Conservation (phyloP, 2,113 vertebrate species). For the Symphodus melops region DNA sequence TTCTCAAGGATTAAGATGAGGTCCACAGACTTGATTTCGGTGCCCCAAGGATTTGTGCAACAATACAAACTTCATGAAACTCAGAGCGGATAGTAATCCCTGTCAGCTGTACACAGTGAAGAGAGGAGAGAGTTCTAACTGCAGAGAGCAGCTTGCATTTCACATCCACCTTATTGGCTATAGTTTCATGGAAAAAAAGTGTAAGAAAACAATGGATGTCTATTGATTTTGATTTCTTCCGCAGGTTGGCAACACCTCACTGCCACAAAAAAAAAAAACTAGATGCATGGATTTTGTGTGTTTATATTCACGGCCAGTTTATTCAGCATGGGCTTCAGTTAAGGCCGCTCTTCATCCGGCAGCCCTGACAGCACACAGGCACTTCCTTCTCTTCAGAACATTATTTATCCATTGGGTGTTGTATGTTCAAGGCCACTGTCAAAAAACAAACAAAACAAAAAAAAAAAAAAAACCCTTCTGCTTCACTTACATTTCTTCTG, state of each 20-base stretch:
- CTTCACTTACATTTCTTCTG: neutral
- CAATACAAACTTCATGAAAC: conserved; percentile 60
- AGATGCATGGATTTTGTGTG: neutral
- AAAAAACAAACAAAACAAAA: conserved; percentile 35
- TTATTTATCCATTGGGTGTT: conserved; percentile 52
- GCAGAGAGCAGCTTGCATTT: neutral
- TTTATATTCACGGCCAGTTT: conserved; percentile 28
- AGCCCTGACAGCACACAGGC: conserved; percentile 19
- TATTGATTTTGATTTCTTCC: too few species aligned
- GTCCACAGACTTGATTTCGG: conserved; percentile 48
- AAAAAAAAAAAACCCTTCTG: conserved; percentile 25
- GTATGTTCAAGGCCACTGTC: conserved; percentile 52
- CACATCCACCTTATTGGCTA: neutral
- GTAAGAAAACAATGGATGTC: neutral
- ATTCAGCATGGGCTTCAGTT: conserved; percentile 22
- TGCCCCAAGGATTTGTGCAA: conserved; percentile 61
- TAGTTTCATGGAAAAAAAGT: neutral
- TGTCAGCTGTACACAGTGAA: conserved; percentile 40
- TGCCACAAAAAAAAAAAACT: too few species aligned
- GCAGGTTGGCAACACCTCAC: too few species aligned
- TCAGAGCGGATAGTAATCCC: conserved; percentile 56
- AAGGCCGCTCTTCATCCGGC: conserved; percentile 20
- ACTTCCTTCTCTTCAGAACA: conserved; percentile 21
- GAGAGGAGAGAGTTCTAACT: neutral
- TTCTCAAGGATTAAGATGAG: conserved; percentile 66